These are phyloP conservation scores for Tethya wilhelma DNA, from an alignment of 37 sponge, comb jelly and placozoan species.

Conservation along the genomic window DNA sequence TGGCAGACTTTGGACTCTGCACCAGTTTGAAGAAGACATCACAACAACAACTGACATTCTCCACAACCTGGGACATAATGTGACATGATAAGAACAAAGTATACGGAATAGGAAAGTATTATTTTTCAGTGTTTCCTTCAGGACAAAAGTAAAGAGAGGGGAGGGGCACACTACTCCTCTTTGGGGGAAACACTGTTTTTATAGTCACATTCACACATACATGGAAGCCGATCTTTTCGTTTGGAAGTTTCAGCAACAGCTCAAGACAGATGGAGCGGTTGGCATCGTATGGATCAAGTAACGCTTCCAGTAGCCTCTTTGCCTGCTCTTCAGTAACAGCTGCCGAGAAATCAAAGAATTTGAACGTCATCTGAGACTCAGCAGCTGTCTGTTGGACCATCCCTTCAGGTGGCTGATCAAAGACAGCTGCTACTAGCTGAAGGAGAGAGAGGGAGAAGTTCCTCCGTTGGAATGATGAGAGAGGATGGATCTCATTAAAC, in stretches of 20 bases:
- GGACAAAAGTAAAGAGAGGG: too few relatives aligned
- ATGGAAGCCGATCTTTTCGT: conserved; percentile 17
- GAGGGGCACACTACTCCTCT: too few relatives aligned
- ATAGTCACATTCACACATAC: not conserved
- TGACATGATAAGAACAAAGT: not conserved
- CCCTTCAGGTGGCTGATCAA: conserved; percentile 2
- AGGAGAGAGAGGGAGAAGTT: conserved; percentile 58
- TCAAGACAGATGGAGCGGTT: conserved; percentile 46
- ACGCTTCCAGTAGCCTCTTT: conserved; percentile 20
- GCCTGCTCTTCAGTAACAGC: conserved; percentile 27
- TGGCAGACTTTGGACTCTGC: conserved; percentile 55
- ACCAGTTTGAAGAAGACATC: conserved; percentile 9
- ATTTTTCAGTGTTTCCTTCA: too few relatives aligned
- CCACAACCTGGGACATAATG: too few relatives aligned
- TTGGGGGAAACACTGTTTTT: too few relatives aligned
- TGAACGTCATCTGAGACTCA: too few relatives aligned
- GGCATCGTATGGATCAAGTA: conserved; percentile 57
- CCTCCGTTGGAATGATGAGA: conserved; percentile 71
- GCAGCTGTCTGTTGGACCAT: not conserved
- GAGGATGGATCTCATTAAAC: conserved; percentile 61
- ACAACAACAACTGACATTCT: not conserved
- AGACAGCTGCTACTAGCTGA: conserved; percentile 17
- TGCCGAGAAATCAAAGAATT: conserved; percentile 31
- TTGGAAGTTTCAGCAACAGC: conserved; percentile 29
- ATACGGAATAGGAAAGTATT: too few relatives aligned